A percentile compares a stretch with the other conserved stretches of the same genome.
Evolutionary conservation across 1,140 invertebrate species (phyloP).

Genomic region (Cydia strobilella): DNA sequence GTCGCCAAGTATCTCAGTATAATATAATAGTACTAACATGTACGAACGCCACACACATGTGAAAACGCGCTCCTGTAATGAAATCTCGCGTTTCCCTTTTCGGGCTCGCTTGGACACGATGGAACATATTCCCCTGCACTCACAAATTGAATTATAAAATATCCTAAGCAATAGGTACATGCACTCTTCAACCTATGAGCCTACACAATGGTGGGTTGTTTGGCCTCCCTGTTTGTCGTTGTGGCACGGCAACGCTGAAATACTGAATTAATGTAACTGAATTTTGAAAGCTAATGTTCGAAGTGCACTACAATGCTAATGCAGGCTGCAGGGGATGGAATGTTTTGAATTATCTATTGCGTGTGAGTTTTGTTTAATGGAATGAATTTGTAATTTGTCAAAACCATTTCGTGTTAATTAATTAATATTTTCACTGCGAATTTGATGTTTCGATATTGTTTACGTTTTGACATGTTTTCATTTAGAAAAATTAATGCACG

Average conservation of each 20-base stretch:
- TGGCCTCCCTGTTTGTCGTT: slow-evolving; percentile 67
- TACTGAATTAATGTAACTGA: slow-evolving; percentile 70
- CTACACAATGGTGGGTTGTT: slow-evolving; percentile 67
- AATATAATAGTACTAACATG: too few species aligned
- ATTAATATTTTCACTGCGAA: background rate
- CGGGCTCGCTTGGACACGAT: background rate
- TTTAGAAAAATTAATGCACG: too few species aligned
- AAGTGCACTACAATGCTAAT: slow-evolving; percentile 30
- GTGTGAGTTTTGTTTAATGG: slow-evolving; percentile 15
- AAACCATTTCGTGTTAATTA: background rate
- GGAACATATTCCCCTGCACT: slow-evolving; percentile 11
- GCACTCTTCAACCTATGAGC: slow-evolving; percentile 55
- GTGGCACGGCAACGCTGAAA: slow-evolving; percentile 49
- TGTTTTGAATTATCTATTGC: slow-evolving; percentile 26
- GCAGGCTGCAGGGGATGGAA: slow-evolving; percentile 5
- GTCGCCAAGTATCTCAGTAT: too few species aligned
- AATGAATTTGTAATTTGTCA: slow-evolving; percentile 25
- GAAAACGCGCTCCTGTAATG: background rate
- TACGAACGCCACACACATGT: too few species aligned
- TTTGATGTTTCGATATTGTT: background rate
- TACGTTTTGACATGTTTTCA: background rate
- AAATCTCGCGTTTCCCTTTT: slow-evolving; percentile 1
- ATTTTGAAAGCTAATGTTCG: slow-evolving; percentile 57
- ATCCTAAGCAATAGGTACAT: slow-evolving; percentile 26
- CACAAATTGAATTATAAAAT: slow-evolving; percentile 31